These are phyloP conservation scores for Tolmerus cingulatus DNA, from an alignment of 2,888 invertebrate species.

Conservation along the genomic window DNA sequence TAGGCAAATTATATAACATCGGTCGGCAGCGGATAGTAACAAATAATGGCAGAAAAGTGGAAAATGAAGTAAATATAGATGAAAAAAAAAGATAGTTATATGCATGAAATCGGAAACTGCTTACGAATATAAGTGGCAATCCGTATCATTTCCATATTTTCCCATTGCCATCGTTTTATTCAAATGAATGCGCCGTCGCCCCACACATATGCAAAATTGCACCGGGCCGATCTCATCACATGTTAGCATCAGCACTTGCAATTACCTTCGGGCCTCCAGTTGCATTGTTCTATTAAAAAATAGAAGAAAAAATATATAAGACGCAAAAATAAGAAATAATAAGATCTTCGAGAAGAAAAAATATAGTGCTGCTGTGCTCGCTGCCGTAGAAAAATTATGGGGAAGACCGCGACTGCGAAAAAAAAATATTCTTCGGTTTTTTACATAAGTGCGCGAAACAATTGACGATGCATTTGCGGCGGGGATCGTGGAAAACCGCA, in stretches of 20 bases:
- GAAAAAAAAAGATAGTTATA: background rate
- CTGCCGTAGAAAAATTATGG: background rate
- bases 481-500: constrained; percentile 9
- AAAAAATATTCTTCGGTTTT: background rate
- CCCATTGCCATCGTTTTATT: constrained; percentile 28
- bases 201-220: background rate
- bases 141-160: constrained; percentile 13
- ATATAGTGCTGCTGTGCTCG: background rate
- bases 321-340: background rate
- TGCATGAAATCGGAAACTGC: constrained; percentile 23
- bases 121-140: background rate
- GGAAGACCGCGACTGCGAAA: background rate
- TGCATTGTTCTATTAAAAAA: constrained; percentile 31
- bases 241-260: background rate
- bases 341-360: background rate
- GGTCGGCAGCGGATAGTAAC: background rate
- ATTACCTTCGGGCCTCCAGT: background rate
- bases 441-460: constrained; percentile 19
- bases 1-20: background rate
- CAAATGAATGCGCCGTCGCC: constrained; percentile 24
- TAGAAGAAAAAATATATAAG: too few relatives aligned
- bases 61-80: background rate
- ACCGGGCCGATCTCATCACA: background rate
- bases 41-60: background rate
- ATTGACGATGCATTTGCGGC: background rate